Evolutionary conservation across 1,140 invertebrate genomes (phyloP).

Genomic region (Babylonia areolata): DNA sequence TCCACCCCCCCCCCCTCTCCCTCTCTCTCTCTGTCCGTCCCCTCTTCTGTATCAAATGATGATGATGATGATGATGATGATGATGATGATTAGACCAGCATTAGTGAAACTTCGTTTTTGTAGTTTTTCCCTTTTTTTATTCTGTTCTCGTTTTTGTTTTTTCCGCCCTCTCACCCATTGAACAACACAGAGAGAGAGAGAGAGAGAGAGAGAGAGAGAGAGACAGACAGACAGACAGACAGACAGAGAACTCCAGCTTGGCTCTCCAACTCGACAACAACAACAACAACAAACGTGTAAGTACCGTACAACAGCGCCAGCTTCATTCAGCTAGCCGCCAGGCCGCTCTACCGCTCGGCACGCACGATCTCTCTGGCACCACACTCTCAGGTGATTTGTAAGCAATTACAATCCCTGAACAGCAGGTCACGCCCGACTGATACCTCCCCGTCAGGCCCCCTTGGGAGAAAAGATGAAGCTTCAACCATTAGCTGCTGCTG

Average conservation of each 20-base stretch:
- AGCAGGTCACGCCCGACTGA: no score
- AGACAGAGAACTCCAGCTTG: no score
- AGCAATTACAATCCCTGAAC: no score
- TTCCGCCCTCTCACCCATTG: not conserved
- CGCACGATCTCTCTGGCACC: no score
- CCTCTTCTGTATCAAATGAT: not conserved
- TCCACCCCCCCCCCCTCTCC: no score
- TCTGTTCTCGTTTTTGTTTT: not conserved
- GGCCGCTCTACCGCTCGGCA: no score
- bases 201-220: not conserved
- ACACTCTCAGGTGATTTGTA: no score
- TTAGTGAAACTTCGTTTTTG: not conserved
- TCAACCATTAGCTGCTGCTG: no score
- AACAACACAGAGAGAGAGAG: not conserved
- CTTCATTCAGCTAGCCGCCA: not conserved
- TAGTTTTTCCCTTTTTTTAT: not conserved
- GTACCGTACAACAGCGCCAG: not conserved
- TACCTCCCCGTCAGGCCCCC: no score
- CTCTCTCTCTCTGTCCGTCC: no score
- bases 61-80: not conserved
- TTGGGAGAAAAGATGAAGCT: no score
- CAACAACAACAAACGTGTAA: not conserved
- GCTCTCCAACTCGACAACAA: not conserved
- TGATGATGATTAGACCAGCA: no score
- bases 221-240: not conserved